Percentiles rank a stretch among this genome's conserved stretches.
These are phyloP conservation scores for Nibea albiflora DNA, from an alignment of 2,113 vertebrate species.

Conservation along the genomic window DNA sequence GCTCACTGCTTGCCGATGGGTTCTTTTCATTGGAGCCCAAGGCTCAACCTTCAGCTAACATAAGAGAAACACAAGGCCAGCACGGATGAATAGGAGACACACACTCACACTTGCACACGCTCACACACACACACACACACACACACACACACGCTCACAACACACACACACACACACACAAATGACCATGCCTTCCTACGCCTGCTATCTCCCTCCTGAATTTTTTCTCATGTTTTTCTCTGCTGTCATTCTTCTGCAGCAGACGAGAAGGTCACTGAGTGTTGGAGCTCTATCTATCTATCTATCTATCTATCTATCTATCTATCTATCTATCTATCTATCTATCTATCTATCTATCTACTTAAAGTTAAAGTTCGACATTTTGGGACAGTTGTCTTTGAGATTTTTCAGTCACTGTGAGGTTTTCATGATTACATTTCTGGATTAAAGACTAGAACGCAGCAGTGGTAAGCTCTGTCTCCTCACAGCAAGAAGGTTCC, in stretches of 20 bases:
- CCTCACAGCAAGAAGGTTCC: too few species aligned
- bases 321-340: slow-evolving; percentile 15
- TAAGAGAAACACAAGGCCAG: slow-evolving; percentile 83
- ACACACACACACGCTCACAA: not conserved
- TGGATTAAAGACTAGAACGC: too few species aligned
- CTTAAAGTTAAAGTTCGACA: not conserved
- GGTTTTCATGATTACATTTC: too few species aligned
- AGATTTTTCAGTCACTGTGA: too few species aligned
- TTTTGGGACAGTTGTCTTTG: not conserved
- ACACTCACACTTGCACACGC: not conserved
- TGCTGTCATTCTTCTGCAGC: slow-evolving; percentile 28
- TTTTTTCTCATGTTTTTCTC: slow-evolving; percentile 14
- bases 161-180: slow-evolving; percentile 12
- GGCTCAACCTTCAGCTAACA: slow-evolving; percentile 81
- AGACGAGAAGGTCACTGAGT: not conserved
- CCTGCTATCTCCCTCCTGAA: slow-evolving; percentile 35
- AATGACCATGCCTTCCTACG: slow-evolving; percentile 39
- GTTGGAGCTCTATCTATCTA: not conserved
- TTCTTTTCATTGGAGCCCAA: slow-evolving; percentile 80
- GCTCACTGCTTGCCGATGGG: slow-evolving; percentile 60
- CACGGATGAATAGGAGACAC: slow-evolving; percentile 61
- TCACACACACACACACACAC: not conserved
- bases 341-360: slow-evolving; percentile 22
- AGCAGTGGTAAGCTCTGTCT: too few species aligned
- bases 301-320: slow-evolving; percentile 23